Evolutionary conservation across 2,797 vertebrate genomes (phyloP).

Genomic region (Oreochromis grahami): DNA sequence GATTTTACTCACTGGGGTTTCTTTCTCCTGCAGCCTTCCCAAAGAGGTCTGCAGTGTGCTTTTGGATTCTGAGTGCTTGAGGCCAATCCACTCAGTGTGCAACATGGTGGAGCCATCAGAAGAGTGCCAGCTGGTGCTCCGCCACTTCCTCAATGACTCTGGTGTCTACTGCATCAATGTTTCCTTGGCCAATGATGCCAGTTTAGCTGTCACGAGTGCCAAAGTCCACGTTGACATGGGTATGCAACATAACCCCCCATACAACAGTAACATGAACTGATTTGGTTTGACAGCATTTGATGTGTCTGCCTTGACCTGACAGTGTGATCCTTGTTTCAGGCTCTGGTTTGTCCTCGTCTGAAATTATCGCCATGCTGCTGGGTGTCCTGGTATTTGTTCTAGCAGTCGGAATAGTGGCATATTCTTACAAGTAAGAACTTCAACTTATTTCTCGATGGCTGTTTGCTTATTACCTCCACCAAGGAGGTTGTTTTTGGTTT

Average conservation of each 20-base stretch:
- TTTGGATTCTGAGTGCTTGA: conserved; percentile 81
- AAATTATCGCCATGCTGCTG: conserved; percentile 61
- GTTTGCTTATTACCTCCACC: neutral
- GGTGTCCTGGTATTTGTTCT: conserved; percentile 68
- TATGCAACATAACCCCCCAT: neutral
- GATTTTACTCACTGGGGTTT: neutral
- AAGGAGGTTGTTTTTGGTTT: neutral
- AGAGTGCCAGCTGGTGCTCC: conserved; percentile 84
- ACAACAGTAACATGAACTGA: neutral
- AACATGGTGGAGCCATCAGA: conserved; percentile 76
- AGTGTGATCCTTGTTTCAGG: conserved; percentile 28
- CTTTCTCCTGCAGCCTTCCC: conserved; percentile 73
- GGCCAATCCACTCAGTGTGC: conserved; percentile 78
- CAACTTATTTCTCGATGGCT: neutral
- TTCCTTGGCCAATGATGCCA: conserved; percentile 85
- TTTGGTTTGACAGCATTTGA: neutral
- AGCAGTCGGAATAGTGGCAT: conserved; percentile 64
- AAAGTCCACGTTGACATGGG: conserved; percentile 81
- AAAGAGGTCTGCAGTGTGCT: conserved; percentile 88
- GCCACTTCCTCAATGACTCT: conserved; percentile 83
- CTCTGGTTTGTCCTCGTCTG: conserved; percentile 53
- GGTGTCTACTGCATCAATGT: conserved; percentile 92
- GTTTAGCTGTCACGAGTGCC: conserved; percentile 83
- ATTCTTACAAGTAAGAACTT: conserved; percentile 76
- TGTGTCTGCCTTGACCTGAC: neutral